Percentiles rank a stretch among this genome's conserved stretches.
phyloP scores from a whole-genome alignment of 1,140 invertebrate genomes.

The Lepidurus apus region DNA sequence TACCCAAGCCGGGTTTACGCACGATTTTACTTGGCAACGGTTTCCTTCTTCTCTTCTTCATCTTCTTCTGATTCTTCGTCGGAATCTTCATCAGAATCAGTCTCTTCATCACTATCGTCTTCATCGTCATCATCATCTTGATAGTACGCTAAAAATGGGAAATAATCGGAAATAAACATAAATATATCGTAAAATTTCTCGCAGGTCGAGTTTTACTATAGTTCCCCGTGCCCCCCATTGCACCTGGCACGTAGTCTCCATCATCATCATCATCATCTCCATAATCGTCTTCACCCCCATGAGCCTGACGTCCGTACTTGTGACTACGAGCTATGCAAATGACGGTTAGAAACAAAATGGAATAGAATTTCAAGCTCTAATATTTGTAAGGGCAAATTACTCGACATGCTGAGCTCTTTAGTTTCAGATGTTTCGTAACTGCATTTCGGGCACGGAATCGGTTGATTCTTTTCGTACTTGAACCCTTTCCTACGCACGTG shows the following conservation, averaged over 20 bases:
- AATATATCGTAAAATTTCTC: conserved; percentile 40
- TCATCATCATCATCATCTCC: conserved; percentile 52
- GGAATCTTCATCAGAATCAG: conserved; percentile 51
- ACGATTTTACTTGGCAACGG: conserved; percentile 5
- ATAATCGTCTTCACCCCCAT: conserved; percentile 50
- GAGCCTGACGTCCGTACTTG: conserved; percentile 74
- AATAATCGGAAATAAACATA: conserved; percentile 12
- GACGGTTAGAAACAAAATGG: conserved; percentile 34
- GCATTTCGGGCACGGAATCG: conserved; percentile 92
- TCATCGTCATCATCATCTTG: conserved; percentile 45
- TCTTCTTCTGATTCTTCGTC: conserved; percentile 51
- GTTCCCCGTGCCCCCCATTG: conserved; percentile 37
- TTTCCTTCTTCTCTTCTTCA: conserved; percentile 47
- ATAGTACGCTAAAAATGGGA: conserved; percentile 32
- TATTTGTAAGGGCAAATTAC: conserved; percentile 50
- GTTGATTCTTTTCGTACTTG: conserved; percentile 81
- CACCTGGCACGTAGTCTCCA: conserved; percentile 39
- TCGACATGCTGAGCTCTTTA: conserved; percentile 92
- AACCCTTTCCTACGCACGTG: conserved; percentile 88
- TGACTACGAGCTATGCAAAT: conserved; percentile 60
- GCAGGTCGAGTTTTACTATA: conserved; percentile 42
- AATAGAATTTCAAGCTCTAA: background rate
- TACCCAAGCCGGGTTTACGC: background rate
- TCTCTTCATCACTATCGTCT: conserved; percentile 47
- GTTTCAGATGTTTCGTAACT: conserved; percentile 82